phyloP scores from a whole-genome alignment of 2,888 invertebrate species.

The Rhaphigaster nebulosa region DNA sequence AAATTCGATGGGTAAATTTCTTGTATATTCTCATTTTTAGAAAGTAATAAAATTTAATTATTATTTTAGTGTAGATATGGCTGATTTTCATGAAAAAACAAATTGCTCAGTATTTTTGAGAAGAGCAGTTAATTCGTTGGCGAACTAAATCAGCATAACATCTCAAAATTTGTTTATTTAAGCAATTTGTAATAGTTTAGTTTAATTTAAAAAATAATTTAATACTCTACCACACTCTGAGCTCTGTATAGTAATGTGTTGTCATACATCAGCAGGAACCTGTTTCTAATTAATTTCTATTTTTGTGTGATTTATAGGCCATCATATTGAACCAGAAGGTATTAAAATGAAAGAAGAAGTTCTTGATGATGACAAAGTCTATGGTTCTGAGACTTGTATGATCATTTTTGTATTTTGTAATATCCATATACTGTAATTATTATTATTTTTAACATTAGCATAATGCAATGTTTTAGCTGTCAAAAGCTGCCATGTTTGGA shows the following conservation, averaged over 20 bases:
- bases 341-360: slow-evolving; percentile 25
- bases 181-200: too few species aligned
- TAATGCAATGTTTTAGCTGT: background rate
- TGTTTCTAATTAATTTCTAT: background rate
- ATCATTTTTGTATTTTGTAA: background rate
- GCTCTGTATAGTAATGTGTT: too few species aligned
- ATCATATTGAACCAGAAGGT: background rate
- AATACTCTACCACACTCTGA: too few species aligned
- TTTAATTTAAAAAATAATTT: too few species aligned
- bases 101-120: too few species aligned
- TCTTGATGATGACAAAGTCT: background rate
- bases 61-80: too few species aligned
- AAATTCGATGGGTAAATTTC: background rate
- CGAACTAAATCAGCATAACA: too few species aligned
- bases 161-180: too few species aligned
- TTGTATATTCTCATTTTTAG: background rate
- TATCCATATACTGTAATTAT: background rate
- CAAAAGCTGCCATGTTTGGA: slow-evolving; percentile 30
- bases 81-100: too few species aligned
- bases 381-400: background rate
- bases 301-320: background rate
- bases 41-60: background rate
- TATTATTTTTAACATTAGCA: background rate
- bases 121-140: too few species aligned
- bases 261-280: too few species aligned